These are phyloP conservation scores for Conops quadrifasciatus DNA, from an alignment of 2,888 invertebrate species.

Conservation along the genomic window DNA sequence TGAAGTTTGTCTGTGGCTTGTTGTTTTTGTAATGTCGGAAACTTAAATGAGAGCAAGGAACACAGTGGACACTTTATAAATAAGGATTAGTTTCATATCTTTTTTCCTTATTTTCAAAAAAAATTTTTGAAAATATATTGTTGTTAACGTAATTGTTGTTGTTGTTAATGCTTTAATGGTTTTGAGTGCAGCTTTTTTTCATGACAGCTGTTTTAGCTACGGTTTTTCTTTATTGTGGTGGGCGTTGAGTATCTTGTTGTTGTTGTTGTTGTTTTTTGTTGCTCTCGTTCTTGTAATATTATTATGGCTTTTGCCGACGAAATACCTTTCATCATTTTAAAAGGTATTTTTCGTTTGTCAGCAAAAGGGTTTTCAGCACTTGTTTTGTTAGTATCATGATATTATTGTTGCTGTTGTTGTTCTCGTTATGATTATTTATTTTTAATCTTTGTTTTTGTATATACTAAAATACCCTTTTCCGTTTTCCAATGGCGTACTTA, in stretches of 20 bases:
- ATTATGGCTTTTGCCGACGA: conserved; percentile 4
- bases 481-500: no score
- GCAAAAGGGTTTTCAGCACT: neutral
- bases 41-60: neutral
- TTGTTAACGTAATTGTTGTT: neutral
- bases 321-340: conserved; percentile 15
- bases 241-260: no score
- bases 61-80: conserved; percentile 19
- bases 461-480: no score
- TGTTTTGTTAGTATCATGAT: neutral
- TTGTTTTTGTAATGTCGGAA: neutral
- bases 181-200: no score
- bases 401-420: neutral
- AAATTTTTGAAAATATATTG: neutral
- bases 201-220: no score
- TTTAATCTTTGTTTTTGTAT: no score
- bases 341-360: conserved; percentile 19
- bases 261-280: conserved; percentile 13
- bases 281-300: neutral
- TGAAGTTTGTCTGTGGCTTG: conserved; percentile 21
- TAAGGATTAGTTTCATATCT: conserved; percentile 26
- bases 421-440: neutral
- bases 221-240: no score
- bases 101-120: conserved; percentile 12
- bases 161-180: neutral